phyloP scores from a whole-genome alignment of 92 coral and sea anemone species.

The Meandrina meandrites region DNA sequence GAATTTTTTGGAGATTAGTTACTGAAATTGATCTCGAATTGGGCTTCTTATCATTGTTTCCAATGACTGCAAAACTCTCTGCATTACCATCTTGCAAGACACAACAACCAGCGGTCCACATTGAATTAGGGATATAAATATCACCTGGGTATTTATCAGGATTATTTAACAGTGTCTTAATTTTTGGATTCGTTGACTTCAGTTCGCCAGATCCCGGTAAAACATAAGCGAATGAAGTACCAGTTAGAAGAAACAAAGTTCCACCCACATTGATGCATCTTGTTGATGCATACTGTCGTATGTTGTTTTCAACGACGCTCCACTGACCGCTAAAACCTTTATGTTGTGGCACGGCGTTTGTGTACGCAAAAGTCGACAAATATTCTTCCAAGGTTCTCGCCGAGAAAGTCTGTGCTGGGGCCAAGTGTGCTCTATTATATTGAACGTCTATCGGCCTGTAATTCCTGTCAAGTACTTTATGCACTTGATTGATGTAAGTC shows the following conservation, averaged over 20 bases:
- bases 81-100: neutral
- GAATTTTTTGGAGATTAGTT: neutral
- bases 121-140: neutral
- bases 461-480: no score
- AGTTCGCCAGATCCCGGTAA: no score
- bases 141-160: no score
- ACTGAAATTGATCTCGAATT: neutral
- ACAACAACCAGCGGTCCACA: slow-evolving; percentile 41
- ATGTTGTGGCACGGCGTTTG: slow-evolving; percentile 28
- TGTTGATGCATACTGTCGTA: neutral
- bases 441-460: no score
- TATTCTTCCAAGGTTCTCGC: neutral
- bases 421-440: slow-evolving; percentile 10
- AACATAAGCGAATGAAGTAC: neutral
- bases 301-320: neutral
- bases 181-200: no score
- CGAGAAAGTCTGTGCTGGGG: neutral
- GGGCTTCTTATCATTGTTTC: neutral
- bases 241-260: slow-evolving; percentile 15
- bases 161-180: no score
- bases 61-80: slow-evolving; percentile 24
- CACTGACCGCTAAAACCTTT: slow-evolving; percentile 8
- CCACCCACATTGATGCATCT: neutral
- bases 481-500: neutral
- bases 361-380: slow-evolving; percentile 1